phyloP scores from a whole-genome alignment of 2,888 invertebrate genomes.

The Zygaena filipendulae region DNA sequence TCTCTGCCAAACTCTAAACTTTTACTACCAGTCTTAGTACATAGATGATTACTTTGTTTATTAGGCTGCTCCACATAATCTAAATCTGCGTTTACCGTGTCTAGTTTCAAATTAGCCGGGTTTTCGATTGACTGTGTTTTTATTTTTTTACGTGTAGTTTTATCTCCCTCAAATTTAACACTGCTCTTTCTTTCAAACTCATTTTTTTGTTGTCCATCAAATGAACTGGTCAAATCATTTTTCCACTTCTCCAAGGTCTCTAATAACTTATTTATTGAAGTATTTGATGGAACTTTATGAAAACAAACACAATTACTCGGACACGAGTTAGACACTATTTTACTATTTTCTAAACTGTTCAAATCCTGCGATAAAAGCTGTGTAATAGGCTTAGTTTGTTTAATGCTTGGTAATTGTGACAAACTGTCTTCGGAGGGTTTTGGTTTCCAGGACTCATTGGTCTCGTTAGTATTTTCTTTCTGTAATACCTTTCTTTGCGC shows the following conservation, averaged over 20 bases:
- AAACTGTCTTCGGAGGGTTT: constrained; percentile 18
- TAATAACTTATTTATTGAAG: constrained; percentile 43
- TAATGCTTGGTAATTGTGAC: constrained; percentile 20
- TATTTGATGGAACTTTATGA: constrained; percentile 42
- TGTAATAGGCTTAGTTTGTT: constrained; percentile 27
- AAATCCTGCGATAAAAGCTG: constrained; percentile 16
- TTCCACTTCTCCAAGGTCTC: constrained; percentile 34
- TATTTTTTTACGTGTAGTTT: too few species aligned
- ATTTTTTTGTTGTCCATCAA: too few species aligned
- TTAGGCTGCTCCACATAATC: too few species aligned
- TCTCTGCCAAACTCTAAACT: constrained; percentile 10
- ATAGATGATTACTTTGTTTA: too few species aligned
- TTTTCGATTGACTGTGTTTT: too few species aligned
- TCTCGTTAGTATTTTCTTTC: too few species aligned
- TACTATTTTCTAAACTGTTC: constrained; percentile 13
- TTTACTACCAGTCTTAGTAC: too few species aligned
- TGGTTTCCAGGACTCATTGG: constrained; percentile 19
- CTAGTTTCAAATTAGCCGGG: too few species aligned
- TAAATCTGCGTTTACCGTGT: too few species aligned
- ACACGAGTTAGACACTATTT: constrained; percentile 21
- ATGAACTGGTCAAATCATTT: constrained; percentile 18
- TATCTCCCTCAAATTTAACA: constrained; percentile 11
- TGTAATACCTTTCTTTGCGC: constrained; percentile 7
- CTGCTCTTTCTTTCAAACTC: too few species aligned
- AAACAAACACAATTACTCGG: constrained; percentile 36